A percentile compares a stretch with the other conserved stretches of the same genome.
These are phyloP conservation scores for Takifugu rubripes DNA, from an alignment of 2,797 vertebrate species.

Conservation along the genomic window DNA sequence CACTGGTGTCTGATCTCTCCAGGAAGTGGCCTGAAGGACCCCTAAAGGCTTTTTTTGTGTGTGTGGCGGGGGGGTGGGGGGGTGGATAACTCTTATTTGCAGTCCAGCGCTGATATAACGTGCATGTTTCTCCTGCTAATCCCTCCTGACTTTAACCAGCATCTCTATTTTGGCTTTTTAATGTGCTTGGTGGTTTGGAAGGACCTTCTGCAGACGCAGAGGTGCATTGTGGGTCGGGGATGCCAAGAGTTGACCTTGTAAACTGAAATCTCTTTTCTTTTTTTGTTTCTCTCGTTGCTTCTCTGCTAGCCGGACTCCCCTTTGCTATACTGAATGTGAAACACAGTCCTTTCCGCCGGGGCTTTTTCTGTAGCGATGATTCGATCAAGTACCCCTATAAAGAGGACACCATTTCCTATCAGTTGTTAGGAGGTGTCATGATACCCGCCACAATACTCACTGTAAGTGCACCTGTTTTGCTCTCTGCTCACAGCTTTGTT, in stretches of 20 bases:
- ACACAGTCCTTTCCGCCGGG: constrained; percentile 87
- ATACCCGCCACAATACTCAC: constrained; percentile 87
- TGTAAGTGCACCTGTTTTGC: constrained; percentile 85
- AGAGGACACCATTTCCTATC: constrained; percentile 97
- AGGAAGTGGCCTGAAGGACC: background rate
- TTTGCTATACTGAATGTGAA: constrained; percentile 89
- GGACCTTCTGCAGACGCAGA: constrained; percentile 6
- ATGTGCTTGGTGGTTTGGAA: constrained; percentile 15
- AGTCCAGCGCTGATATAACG: constrained; percentile 3
- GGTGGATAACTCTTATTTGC: no score
- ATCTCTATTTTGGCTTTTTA: constrained; percentile 17
- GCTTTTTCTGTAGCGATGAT: constrained; percentile 98
- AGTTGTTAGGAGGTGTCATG: constrained; percentile 94
- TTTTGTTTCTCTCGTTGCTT: constrained; percentile 76
- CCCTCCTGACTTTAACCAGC: constrained; percentile 5
- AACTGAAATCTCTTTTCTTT: constrained; percentile 38
- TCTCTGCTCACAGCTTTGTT: constrained; percentile 11
- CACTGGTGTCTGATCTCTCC: no score
- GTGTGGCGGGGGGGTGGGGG: no score
- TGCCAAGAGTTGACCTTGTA: constrained; percentile 29
- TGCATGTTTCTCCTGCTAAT: constrained; percentile 23
- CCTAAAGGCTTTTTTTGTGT: no score
- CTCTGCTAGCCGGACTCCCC: constrained; percentile 92
- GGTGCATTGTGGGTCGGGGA: constrained; percentile 32
- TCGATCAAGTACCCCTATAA: constrained; percentile 93